Evolutionary conservation across 2,113 vertebrate genomes (phyloP), one percentile per base, ranked within the genome.

Genomic region (Leiothrix lutea): DNA sequence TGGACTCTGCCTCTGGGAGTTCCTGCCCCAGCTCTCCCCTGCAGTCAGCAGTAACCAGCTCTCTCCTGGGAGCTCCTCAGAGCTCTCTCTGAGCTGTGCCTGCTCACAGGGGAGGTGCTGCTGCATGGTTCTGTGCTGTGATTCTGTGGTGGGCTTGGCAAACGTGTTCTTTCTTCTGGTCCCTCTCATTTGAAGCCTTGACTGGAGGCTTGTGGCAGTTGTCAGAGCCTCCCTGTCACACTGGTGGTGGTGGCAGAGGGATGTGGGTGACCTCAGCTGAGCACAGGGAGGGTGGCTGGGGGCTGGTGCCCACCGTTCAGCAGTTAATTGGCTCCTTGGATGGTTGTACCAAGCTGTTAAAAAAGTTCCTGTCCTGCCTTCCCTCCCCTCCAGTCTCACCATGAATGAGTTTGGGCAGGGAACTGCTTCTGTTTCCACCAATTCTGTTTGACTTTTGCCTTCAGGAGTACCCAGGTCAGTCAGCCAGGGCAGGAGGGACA

Each of bases 201-300:
- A 8, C 11, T 40, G 56, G 48, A 9, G 73, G 53, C 40, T 10
- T 22, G 29, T 84, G 64, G 54, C 60, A 8, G 15, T 33, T 57
- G 40, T 33, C 1, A 4, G 9, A 54, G 64, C 16, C 45, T 48
- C 42, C 1, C 0, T 29, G 35, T n/a, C 60, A 14, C 13, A 14
- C 13, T 22, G 2, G 1, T 25, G 20, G 25, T 29, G 36, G 13
- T 54, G 38, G 0, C 10, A 67, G 64, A 2, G 62, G 45, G 31
- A 3, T 23, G 11, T 20, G 77, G 64, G 65, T 67, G 65, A 48
- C 44, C 65, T 69, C 19, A 11, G 56, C 12, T 50, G 78, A 50
- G 92, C 58, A 3, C 35, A 23, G 17, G 38, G 29, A 23, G 5
- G 56, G 9, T 1, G 22, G 5, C 47, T 78, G 15, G 72, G 38